phyloP scores from a whole-genome alignment of 2,797 vertebrate genomes.

The Scolopax bukidnonensis region DNA sequence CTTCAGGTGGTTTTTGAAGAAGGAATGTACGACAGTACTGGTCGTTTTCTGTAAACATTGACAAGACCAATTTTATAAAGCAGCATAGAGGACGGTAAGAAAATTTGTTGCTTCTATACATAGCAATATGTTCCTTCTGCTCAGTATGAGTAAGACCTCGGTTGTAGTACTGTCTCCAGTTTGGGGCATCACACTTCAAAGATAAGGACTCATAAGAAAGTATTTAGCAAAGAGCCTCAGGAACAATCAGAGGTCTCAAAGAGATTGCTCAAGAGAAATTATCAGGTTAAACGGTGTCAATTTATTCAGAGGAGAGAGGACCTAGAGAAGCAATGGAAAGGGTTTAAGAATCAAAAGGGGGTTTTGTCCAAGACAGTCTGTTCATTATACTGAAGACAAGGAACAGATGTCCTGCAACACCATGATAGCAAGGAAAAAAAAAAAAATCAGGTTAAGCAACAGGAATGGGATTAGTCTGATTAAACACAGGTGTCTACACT shows the following conservation, averaged over 20 bases:
- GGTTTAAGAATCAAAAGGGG: not conserved
- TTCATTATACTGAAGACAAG: not conserved
- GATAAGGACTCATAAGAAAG: not conserved
- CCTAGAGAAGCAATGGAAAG: not conserved
- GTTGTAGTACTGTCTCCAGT: not conserved
- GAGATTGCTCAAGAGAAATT: not conserved
- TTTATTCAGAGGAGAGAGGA: not conserved
- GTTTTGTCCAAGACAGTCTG: constrained; percentile 1
- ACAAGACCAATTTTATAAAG: not conserved
- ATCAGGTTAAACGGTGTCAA: not conserved
- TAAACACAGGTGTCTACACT: not conserved
- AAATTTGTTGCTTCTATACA: not conserved
- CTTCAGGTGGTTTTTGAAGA: not conserved
- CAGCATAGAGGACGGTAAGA: not conserved
- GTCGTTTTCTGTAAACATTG: not conserved
- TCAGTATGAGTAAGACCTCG: not conserved
- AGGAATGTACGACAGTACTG: not conserved
- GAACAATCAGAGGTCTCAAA: not conserved
- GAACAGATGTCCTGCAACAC: not conserved
- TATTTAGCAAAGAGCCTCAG: not conserved
- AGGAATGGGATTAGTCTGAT: not conserved
- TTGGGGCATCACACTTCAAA: not conserved
- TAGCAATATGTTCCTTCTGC: not conserved
- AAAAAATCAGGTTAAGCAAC: not conserved
- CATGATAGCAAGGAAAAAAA: not conserved